Conservation (phyloP, 2,888 invertebrate genomes). For the Microlaimidae sp. region DNA sequence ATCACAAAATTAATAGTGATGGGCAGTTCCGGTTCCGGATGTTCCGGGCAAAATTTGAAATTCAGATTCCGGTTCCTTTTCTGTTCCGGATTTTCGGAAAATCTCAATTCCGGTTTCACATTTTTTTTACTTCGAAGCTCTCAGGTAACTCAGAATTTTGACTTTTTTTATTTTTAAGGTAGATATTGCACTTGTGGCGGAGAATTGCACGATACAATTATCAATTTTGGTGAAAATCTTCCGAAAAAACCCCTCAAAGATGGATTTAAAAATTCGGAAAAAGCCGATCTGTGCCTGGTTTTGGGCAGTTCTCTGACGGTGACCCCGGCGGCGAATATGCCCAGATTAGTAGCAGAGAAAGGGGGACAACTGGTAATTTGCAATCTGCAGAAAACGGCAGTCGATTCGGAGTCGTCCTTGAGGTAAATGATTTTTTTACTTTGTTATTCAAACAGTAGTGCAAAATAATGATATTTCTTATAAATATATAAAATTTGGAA, state of each 20-base stretch:
- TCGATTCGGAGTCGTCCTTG: slow-evolving; percentile 65
- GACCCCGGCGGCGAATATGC: slow-evolving; percentile 30
- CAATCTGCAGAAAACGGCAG: slow-evolving; percentile 93
- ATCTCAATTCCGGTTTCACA: too few relatives aligned
- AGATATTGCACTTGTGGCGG: slow-evolving; percentile 24
- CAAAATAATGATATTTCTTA: too few relatives aligned
- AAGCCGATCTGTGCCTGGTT: slow-evolving; percentile 28
- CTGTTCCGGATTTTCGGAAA: too few relatives aligned
- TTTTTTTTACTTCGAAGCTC: too few relatives aligned
- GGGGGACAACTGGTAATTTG: slow-evolving; percentile 59
- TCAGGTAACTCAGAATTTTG: neutral
- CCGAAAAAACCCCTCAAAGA: slow-evolving; percentile 26
- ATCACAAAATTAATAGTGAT: too few relatives aligned
- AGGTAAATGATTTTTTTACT: too few relatives aligned
- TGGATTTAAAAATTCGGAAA: slow-evolving; percentile 25
- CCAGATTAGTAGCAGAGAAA: neutral
- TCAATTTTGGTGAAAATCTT: slow-evolving; percentile 34
- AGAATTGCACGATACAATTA: slow-evolving; percentile 34
- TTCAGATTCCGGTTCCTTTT: too few relatives aligned
- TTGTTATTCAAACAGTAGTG: too few relatives aligned
- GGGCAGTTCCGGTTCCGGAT: too few relatives aligned
- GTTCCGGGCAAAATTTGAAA: too few relatives aligned
- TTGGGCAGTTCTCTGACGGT: slow-evolving; percentile 33
- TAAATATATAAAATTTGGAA: too few relatives aligned
- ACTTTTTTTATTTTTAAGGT: slow-evolving; percentile 5